These are phyloP conservation scores for Pitangus sulphuratus DNA, from an alignment of 2,797 vertebrate genomes.

Conservation along the genomic window DNA sequence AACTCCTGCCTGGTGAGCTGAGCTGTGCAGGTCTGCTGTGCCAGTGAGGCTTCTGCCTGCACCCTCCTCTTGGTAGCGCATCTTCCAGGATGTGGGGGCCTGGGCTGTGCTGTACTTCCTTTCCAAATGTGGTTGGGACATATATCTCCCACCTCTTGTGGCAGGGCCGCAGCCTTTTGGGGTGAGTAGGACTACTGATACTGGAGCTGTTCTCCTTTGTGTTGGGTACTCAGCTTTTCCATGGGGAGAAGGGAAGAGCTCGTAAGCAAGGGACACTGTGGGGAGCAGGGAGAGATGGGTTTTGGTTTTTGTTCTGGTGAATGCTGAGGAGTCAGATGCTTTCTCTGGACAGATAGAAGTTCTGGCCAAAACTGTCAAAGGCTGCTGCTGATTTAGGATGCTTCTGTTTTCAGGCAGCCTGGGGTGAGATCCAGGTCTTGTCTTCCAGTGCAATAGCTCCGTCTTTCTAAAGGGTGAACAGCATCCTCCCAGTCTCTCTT, in stretches of 20 bases:
- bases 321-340: background rate
- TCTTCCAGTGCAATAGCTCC: background rate
- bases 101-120: background rate
- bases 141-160: rapidly evolving
- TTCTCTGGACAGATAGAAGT: background rate
- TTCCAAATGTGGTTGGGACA: background rate
- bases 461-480: background rate
- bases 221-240: background rate
- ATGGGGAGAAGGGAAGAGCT: background rate
- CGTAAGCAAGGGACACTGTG: background rate
- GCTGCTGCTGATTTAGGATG: background rate
- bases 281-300: background rate
- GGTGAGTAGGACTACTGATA: background rate
- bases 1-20: background rate
- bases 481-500: background rate
- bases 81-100: background rate
- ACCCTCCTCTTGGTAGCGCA: rapidly evolving
- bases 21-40: background rate
- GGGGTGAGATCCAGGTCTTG: background rate
- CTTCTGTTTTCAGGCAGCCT: background rate
- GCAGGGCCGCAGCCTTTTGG: background rate
- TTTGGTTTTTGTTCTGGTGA: background rate
- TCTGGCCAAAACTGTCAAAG: background rate
- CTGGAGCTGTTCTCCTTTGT: background rate
- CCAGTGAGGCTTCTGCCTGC: background rate